Conservation (phyloP, 2,888 invertebrate genomes). For the Lepidochitona cinerea region DNA sequence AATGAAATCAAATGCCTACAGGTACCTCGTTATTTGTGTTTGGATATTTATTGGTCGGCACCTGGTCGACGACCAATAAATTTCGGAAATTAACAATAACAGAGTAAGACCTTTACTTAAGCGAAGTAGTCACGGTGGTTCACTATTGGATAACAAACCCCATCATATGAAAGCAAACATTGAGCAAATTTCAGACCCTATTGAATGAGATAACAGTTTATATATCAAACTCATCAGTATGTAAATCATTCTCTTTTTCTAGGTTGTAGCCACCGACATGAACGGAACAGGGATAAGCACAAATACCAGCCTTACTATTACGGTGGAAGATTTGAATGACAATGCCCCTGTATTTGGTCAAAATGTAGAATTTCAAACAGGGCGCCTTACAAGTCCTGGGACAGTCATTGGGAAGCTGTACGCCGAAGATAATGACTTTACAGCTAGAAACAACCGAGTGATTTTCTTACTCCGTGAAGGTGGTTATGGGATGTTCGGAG, state of each 20-base stretch:
- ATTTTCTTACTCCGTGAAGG: slow-evolving; percentile 30
- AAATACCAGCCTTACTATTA: slow-evolving; percentile 14
- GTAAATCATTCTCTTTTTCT: background rate
- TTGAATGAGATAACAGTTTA: too few relatives aligned
- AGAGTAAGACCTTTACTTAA: too few relatives aligned
- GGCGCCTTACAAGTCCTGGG: slow-evolving; percentile 11
- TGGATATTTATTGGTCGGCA: too few relatives aligned
- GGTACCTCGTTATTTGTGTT: too few relatives aligned
- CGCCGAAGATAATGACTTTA: slow-evolving; percentile 21
- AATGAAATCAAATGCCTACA: too few relatives aligned
- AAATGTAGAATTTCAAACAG: slow-evolving; percentile 13
- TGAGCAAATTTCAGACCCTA: too few relatives aligned
- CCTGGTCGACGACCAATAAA: too few relatives aligned
- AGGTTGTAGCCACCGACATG: slow-evolving; percentile 25
- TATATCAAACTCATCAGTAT: too few relatives aligned
- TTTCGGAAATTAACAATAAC: too few relatives aligned
- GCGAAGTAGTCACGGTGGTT: too few relatives aligned
- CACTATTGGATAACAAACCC: too few relatives aligned
- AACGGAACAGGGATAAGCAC: slow-evolving; percentile 15
- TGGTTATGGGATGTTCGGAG: slow-evolving; percentile 26
- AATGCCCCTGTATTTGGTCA: slow-evolving; percentile 18
- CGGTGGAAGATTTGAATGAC: slow-evolving; percentile 26
- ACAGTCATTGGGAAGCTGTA: slow-evolving; percentile 14
- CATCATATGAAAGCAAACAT: too few relatives aligned
- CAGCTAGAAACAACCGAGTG: slow-evolving; percentile 25